Evolutionary conservation across 2,113 vertebrate genomes (phyloP).

Genomic region (Chionodraco myersi): DNA sequence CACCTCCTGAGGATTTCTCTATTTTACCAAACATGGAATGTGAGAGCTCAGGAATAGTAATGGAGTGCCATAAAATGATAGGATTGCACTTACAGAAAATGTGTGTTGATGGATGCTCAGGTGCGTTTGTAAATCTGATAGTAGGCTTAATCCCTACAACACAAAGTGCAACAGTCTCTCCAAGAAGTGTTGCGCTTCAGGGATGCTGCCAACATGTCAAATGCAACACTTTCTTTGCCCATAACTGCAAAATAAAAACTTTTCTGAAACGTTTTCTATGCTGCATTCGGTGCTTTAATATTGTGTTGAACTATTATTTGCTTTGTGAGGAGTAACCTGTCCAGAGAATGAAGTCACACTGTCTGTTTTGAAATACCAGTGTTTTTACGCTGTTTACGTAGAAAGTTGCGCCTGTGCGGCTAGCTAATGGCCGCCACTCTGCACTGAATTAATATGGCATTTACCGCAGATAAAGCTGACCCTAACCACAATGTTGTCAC

Average conservation of each 20-base stretch:
- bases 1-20: conserved; percentile 61
- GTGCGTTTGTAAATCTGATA: conserved; percentile 12
- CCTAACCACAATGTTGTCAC: too few species aligned
- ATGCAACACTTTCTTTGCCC: neutral
- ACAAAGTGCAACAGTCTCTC: neutral
- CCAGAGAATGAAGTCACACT: too few species aligned
- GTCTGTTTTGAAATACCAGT: too few species aligned
- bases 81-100: neutral
- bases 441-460: too few species aligned
- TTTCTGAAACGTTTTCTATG: too few species aligned
- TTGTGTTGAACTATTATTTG: too few species aligned
- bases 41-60: conserved; percentile 26
- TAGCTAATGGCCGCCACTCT: too few species aligned
- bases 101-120: neutral
- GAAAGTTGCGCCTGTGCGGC: too few species aligned
- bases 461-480: too few species aligned
- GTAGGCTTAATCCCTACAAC: neutral
- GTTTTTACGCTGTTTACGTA: too few species aligned
- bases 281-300: too few species aligned
- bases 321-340: too few species aligned
- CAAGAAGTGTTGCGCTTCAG: neutral
- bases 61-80: conserved; percentile 43
- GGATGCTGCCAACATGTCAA: neutral
- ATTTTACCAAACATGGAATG: conserved; percentile 42
- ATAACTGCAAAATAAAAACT: neutral